Evolutionary conservation across 2,888 invertebrate genomes (phyloP), one percentile per base, ranked within the genome.

Genomic region (Melipona bicolor): DNA sequence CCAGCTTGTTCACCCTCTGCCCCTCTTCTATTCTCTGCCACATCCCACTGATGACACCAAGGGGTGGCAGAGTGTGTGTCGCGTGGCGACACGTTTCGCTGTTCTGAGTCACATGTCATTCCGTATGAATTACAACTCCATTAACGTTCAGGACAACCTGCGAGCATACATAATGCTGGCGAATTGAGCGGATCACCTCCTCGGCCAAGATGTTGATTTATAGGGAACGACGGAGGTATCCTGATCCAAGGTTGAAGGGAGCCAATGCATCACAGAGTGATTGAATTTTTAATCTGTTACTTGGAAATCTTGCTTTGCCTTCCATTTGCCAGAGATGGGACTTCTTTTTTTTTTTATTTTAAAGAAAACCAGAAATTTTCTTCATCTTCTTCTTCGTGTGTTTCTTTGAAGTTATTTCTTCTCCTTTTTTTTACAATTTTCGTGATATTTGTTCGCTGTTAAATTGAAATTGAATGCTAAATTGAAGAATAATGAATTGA

Each of bases 121-220:
- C 88, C 83, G 77, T 85, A 84, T 88, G 89, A 92, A 92, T 93
- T 92, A 92, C 92, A 91, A 91, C 92, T 91, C 91, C 91, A 92
- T 92, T 92, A 92, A 88, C 85, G 86, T 65, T 68, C 59, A 4
- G 21, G 43, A 77, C 81, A 79, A 81, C 81, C 85, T 81, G 85
- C 81, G 76, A 79, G 81, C 79, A 79, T 85, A 81, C 81, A 87
- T 87, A 88, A 87, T 87, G 77, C 62, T 17, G 4, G 21, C 24
- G 69, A 64, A 52, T 73, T 69, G 71, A 68, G 56, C 36, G 70
- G 73, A 73, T 69, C 72, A 61, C 65, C n/a, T 61, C 50, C 50
- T 15, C 59, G 56, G 36, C 59, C 68, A 72, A 68, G 64, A 80
- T 72, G 75, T 61, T 78, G 84, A 85, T 85, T 85, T 78, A 84